phyloP scores from a whole-genome alignment of 2,113 vertebrate genomes.

The Sturnira hondurensis region DNA sequence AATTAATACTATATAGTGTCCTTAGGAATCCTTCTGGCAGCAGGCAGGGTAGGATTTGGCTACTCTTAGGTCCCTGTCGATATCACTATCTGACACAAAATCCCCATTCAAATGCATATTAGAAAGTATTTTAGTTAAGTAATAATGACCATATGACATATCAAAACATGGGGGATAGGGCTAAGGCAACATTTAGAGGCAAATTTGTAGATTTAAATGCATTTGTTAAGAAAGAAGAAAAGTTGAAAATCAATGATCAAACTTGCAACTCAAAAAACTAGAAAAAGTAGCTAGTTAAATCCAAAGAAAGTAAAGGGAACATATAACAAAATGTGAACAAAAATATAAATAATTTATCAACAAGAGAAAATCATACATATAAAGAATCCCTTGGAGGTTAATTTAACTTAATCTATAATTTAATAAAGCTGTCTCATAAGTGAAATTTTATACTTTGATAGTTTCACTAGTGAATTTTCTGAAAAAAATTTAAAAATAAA shows the following conservation, averaged over 20 bases:
- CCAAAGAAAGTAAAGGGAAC: neutral
- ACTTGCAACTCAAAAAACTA: neutral
- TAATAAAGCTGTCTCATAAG: neutral
- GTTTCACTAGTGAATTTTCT: neutral
- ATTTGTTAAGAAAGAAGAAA: neutral
- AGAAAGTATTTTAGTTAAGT: neutral
- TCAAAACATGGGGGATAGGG: neutral
- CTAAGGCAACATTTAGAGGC: neutral
- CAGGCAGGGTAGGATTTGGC: neutral
- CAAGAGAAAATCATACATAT: neutral
- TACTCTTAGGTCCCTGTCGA: neutral
- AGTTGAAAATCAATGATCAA: neutral
- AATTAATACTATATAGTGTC: neutral
- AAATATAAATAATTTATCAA: neutral
- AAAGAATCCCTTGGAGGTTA: neutral
- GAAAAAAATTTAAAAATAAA: neutral
- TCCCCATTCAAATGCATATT: neutral
- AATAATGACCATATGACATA: neutral
- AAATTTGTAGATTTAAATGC: neutral
- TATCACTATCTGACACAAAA: neutral
- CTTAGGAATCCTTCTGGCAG: neutral
- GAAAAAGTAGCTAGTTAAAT: neutral
- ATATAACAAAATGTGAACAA: neutral
- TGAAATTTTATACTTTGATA: neutral
- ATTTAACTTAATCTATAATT: neutral